Conservation (phyloP, 2,113 vertebrate genomes). For the Sceloporus tristichus region DNA sequence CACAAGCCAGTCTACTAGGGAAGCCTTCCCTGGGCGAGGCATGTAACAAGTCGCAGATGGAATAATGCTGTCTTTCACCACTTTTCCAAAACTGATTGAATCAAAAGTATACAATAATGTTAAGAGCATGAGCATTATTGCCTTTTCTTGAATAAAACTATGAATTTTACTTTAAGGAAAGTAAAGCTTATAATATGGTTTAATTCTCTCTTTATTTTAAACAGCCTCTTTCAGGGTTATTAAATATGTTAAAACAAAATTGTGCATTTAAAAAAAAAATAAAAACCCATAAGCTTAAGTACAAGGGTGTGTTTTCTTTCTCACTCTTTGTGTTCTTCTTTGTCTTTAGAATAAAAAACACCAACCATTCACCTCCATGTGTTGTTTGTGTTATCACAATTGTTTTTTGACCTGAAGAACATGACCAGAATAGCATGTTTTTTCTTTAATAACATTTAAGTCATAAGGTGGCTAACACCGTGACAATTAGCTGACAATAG, state of each 20-base stretch:
- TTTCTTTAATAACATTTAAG: conserved; percentile 69
- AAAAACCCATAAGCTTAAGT: conserved; percentile 3
- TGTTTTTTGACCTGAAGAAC: conserved; percentile 49
- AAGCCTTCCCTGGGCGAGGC: conserved; percentile 75
- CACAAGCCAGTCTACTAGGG: conserved; percentile 66
- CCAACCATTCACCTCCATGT: conserved; percentile 58
- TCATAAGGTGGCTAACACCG: conserved; percentile 71
- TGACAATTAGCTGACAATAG: conserved; percentile 59
- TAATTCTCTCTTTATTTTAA: neutral
- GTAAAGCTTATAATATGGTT: conserved; percentile 33
- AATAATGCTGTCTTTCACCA: conserved; percentile 58
- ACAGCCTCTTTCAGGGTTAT: conserved; percentile 13
- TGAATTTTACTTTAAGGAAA: conserved; percentile 42
- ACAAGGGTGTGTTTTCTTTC: conserved; percentile 45
- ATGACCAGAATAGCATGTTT: conserved; percentile 68
- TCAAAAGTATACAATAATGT: conserved; percentile 44
- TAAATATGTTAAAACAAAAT: conserved; percentile 26
- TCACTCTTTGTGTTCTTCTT: conserved; percentile 69
- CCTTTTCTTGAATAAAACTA: conserved; percentile 66
- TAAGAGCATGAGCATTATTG: conserved; percentile 55
- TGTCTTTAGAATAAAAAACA: conserved; percentile 68
- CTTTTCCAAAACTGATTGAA: conserved; percentile 56
- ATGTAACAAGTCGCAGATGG: conserved; percentile 67
- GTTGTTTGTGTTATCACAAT: conserved; percentile 70
- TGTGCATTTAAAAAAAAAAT: neutral